A percentile compares a stretch with the other conserved stretches of the same genome.
These are phyloP conservation scores for Rotaria macrura DNA, from an alignment of 2,888 invertebrate genomes.

Conservation along the genomic window DNA sequence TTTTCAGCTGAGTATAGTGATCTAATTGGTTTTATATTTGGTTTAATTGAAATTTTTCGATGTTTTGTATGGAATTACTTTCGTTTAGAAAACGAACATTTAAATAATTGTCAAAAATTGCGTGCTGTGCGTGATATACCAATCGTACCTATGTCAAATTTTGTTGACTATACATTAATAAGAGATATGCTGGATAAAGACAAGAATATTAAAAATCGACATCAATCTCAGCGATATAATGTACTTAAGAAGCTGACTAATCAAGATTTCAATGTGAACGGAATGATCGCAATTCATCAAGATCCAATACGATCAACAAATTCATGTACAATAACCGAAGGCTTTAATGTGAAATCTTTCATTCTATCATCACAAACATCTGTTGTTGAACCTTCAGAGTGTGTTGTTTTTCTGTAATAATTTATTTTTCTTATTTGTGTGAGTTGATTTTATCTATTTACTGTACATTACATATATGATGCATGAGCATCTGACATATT, in stretches of 20 bases:
- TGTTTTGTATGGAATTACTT: conserved; percentile 98
- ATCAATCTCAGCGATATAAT: not conserved
- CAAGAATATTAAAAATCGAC: conserved; percentile 68
- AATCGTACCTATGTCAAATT: conserved; percentile 44
- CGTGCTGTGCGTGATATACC: conserved; percentile 87
- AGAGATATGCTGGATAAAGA: conserved; percentile 88
- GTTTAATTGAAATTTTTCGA: conserved; percentile 40
- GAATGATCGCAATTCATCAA: not conserved
- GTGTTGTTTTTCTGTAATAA: not conserved
- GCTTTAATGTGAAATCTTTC: not conserved
- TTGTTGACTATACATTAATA: conserved; percentile 24
- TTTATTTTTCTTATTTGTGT: no score
- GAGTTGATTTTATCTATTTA: no score
- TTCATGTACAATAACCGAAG: not conserved
- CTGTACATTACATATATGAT: no score
- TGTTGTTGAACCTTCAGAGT: not conserved
- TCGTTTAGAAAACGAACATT: conserved; percentile 93
- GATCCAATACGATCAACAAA: not conserved
- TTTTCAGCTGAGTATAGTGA: conserved; percentile 24
- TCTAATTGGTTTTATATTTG: conserved; percentile 26
- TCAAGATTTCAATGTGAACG: not conserved
- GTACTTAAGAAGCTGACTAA: not conserved
- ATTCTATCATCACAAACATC: not conserved
- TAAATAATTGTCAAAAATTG: conserved; percentile 95
- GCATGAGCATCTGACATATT: no score